phyloP scores from a whole-genome alignment of 2,113 vertebrate genomes.

The Dicerorhinus sumatrensis region DNA sequence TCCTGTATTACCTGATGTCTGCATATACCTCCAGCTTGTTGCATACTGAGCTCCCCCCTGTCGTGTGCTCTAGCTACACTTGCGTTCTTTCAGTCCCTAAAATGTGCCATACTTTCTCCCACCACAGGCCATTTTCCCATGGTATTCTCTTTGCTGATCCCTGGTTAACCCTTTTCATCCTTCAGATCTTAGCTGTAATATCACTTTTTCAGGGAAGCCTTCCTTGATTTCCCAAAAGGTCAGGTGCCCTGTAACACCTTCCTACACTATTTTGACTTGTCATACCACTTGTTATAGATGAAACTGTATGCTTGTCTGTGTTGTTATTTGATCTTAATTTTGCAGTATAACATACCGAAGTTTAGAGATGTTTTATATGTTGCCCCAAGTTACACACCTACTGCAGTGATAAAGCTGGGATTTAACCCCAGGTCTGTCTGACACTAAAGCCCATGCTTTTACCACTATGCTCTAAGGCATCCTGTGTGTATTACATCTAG shows the following conservation, averaged over 20 bases:
- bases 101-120: background rate
- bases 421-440: background rate
- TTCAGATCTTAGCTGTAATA: background rate
- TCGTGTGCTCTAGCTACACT: background rate
- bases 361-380: background rate
- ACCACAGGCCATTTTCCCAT: background rate
- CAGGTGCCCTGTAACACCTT: background rate
- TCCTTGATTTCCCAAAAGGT: background rate
- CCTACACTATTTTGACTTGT: background rate
- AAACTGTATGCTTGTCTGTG: background rate
- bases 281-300: background rate
- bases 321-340: constrained; percentile 17
- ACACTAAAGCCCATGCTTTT: background rate
- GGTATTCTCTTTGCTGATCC: background rate
- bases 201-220: background rate
- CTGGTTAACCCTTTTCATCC: background rate
- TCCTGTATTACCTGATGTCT: background rate
- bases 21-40: background rate
- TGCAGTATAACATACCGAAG: background rate
- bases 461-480: background rate
- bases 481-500: background rate
- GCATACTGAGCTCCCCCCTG: background rate
- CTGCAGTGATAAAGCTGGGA: background rate
- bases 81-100: background rate
- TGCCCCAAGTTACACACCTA: background rate